phyloP scores from a whole-genome alignment of 2,888 invertebrate species.

The Copidosoma aretas region DNA sequence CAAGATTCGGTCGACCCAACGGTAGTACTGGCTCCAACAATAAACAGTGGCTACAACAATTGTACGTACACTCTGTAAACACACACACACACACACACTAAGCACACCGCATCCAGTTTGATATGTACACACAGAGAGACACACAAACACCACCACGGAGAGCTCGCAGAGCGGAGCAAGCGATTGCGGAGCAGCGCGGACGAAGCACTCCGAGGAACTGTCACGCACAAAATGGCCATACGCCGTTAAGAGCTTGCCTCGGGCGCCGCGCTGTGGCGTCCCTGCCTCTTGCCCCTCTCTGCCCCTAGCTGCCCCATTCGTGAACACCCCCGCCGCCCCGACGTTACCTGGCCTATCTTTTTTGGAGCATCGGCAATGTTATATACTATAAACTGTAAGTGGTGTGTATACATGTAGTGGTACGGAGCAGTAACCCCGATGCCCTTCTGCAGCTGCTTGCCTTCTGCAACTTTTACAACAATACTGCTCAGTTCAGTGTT shows the following conservation, averaged over 20 bases:
- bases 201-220: constrained; percentile 59
- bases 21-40: no score
- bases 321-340: neutral
- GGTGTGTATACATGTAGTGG: no score
- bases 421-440: no score
- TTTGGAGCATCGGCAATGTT: neutral
- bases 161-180: neutral
- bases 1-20: no score
- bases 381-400: neutral
- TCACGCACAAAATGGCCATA: constrained; percentile 74
- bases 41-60: no score
- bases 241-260: constrained; percentile 65
- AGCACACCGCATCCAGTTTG: no score
- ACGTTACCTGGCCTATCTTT: neutral
- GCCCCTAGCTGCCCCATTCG: neutral
- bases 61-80: no score
- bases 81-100: neutral
- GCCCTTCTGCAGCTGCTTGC: no score
- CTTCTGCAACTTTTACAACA: no score
- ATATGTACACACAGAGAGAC: neutral
- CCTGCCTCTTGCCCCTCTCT: neutral
- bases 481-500: no score
- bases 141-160: neutral
- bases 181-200: constrained; percentile 30
- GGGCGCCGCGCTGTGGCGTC: constrained; percentile 64